Conservation (phyloP, 2,797 vertebrate genomes). For the Anableps anableps region DNA sequence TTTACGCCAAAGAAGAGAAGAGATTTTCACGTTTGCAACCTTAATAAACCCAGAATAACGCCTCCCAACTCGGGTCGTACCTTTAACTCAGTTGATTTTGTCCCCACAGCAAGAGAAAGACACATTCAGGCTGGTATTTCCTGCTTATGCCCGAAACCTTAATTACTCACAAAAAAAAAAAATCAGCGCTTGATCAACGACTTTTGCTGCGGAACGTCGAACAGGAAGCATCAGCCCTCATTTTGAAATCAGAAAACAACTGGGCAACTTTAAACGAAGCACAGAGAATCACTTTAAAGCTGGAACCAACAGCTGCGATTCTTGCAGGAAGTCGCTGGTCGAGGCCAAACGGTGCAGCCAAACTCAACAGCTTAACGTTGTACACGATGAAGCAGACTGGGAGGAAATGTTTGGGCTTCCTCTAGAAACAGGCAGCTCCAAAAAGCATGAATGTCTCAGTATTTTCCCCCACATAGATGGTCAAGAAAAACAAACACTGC, state of each 20-base stretch:
- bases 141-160: conserved; percentile 68
- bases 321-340: conserved; percentile 3
- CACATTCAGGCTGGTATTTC: conserved; percentile 76
- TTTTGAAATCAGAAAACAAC: conserved; percentile 8
- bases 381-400: conserved; percentile 38
- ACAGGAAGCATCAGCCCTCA: conserved; percentile 26
- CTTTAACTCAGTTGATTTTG: not conserved
- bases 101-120: not conserved
- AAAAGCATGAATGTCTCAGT: not conserved
- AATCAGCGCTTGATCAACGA: conserved; percentile 58
- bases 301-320: not conserved
- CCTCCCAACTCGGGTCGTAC: not conserved
- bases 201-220: conserved; percentile 14
- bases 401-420: conserved; percentile 53
- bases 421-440: not conserved
- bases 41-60: not conserved
- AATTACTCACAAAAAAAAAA: conserved; percentile 41
- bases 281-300: not conserved
- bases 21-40: not conserved
- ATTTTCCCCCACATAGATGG: conserved; percentile 53
- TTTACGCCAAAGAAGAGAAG: not conserved
- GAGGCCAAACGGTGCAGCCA: conserved; percentile 52
- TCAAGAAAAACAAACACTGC: conserved; percentile 26
- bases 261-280: conserved; percentile 1
- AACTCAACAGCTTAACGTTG: conserved; percentile 61